Base-by-base conservation (phyloP, 2,797 vertebrate species). In the Anableps anableps region DNA sequence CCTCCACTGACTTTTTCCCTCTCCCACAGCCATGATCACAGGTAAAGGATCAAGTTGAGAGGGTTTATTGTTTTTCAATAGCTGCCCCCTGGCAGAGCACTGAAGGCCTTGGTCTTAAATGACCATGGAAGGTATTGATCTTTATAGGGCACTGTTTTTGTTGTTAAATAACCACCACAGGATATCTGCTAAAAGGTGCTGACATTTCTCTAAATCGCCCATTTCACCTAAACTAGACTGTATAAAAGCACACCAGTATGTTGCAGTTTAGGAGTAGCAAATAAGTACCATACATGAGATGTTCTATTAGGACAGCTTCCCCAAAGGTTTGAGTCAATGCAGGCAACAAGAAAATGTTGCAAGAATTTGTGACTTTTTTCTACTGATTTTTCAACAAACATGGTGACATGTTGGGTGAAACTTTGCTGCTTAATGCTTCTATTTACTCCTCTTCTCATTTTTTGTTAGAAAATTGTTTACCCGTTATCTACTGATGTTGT, bases 11-110 rank as follows among this genome's bases (percentile, higher is more conserved):
- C 78, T 86, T 64, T 84, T 83, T 89, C 81, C 76, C 80, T 80
- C 80, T 83, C 76, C 80, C 51, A 79, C 72, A 85, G 82, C 87
- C 83, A 38, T 86, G 89, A 91, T 92, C 87, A 82, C 83, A 86
- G 86, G 82, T 90, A 88, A 89, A 86, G 86, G 83, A 91, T 93
- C 90, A 93, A 92, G 94, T 82, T 92, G 45, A 94, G 88, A 58
- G 74, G 80, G 89, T 91, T 84, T 82, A 83, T 94, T 95, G 93
- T 95, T 93, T 95, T 94, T 86, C 89, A 86, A 92, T 95, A 89
- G 89, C 80, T 90, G 81, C 88, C 88, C 89, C 87, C 76, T 16
- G 53, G 90, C 87, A 81, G 31, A 62, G 83, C 10, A 26, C 81
- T 87, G 75, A 85, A 91, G 79, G 88, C 89, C 91, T 87, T 92